These are phyloP conservation scores for Idaea biselata DNA, from an alignment of 2,888 invertebrate species.

Conservation along the genomic window DNA sequence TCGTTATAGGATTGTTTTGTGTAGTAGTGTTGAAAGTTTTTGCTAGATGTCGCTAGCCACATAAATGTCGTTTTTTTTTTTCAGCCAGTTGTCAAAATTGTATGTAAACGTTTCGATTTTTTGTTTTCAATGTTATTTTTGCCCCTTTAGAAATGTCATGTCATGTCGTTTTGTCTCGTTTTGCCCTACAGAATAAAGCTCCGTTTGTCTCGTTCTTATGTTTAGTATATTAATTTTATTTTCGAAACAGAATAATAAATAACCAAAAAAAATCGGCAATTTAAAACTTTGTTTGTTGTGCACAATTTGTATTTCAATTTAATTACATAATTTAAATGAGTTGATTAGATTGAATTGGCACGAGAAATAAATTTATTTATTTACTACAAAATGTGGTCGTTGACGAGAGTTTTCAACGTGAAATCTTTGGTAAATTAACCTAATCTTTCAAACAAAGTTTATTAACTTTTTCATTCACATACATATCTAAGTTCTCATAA, in stretches of 20 bases:
- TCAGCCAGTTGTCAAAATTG: not conserved
- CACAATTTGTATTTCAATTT: not conserved
- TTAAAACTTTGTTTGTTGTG: not conserved
- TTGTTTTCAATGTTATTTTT: too few relatives aligned
- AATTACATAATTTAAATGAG: not conserved
- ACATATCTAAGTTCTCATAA: not conserved
- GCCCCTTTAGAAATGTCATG: too few relatives aligned
- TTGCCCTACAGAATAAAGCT: too few relatives aligned
- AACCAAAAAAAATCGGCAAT: not conserved
- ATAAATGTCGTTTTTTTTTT: not conserved
- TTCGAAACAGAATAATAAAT: too few relatives aligned
- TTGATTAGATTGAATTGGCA: not conserved
- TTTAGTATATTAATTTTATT: not conserved
- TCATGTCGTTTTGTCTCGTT: not conserved
- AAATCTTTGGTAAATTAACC: not conserved
- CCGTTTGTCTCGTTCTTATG: not conserved
- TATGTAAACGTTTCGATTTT: not conserved
- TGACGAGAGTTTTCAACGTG: not conserved
- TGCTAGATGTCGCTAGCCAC: not conserved
- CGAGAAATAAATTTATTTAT: not conserved
- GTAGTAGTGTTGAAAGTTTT: not conserved
- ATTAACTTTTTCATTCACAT: not conserved
- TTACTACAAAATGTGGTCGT: not conserved
- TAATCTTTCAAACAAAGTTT: not conserved
- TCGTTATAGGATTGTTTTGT: not conserved